phyloP scores from a whole-genome alignment of 2,888 invertebrate genomes.

The Noctua comes region DNA sequence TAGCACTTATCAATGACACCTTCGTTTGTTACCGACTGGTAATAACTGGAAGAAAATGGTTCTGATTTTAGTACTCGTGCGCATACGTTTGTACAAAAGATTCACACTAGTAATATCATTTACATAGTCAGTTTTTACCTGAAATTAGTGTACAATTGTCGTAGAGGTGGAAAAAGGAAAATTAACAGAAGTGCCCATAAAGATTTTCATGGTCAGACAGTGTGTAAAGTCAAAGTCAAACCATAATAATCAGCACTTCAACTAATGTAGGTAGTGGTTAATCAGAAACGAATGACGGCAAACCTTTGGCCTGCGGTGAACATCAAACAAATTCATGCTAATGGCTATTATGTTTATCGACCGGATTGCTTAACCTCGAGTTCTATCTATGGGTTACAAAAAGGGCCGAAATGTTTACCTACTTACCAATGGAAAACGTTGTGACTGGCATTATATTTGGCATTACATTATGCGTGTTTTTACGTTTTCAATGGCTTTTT shows the following conservation, averaged over 20 bases:
- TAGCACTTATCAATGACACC: conserved; percentile 33
- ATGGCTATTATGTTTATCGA: conserved; percentile 49
- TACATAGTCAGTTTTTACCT: conserved; percentile 8
- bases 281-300: conserved; percentile 27
- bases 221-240: conserved; percentile 30
- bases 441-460: neutral
- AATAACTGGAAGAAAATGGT: conserved; percentile 33
- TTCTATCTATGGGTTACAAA: conserved; percentile 31
- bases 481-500: neutral
- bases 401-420: neutral
- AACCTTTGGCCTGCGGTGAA: conserved; percentile 10
- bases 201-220: conserved; percentile 18
- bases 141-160: neutral
- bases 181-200: conserved; percentile 29
- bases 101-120: conserved; percentile 15
- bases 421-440: conserved; percentile 13
- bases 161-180: conserved; percentile 12
- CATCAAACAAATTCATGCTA: conserved; percentile 39
- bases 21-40: conserved; percentile 8
- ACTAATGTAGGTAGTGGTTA: conserved; percentile 38
- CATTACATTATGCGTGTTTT: neutral
- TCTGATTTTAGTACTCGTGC: conserved; percentile 21
- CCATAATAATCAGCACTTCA: conserved; percentile 18
- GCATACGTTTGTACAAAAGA: conserved; percentile 17
- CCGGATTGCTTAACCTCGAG: conserved; percentile 27